These are phyloP conservation scores for Sitophilus oryzae DNA, from an alignment of 1,140 invertebrate genomes.

Conservation along the genomic window DNA sequence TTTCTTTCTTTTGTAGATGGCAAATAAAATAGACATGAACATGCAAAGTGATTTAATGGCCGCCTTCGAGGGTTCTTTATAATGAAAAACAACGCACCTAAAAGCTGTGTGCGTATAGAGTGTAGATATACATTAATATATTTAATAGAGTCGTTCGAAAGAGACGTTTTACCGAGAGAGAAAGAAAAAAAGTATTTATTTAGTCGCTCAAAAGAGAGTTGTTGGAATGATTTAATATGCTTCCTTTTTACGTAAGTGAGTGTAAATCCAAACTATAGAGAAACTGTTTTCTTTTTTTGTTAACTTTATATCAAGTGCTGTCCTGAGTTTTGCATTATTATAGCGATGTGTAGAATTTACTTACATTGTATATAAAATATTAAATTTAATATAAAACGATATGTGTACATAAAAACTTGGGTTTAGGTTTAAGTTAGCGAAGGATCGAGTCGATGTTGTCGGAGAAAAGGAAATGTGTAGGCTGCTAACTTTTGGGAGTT, in stretches of 20 bases:
- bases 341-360: neutral
- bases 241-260: neutral
- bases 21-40: slow-evolving; percentile 95
- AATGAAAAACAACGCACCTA: slow-evolving; percentile 39
- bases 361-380: neutral
- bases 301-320: neutral
- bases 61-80: slow-evolving; percentile 91
- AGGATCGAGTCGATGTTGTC: too few relatives aligned
- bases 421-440: neutral
- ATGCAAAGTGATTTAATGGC: slow-evolving; percentile 97
- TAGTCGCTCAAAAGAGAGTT: slow-evolving; percentile 22
- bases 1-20: slow-evolving; percentile 66
- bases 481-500: too few relatives aligned
- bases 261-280: neutral
- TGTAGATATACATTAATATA: slow-evolving; percentile 5
- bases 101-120: neutral
- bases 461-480: neutral
- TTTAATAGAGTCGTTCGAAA: slow-evolving; percentile 5
- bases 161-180: slow-evolving; percentile 1
- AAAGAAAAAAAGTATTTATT: slow-evolving; percentile 26
- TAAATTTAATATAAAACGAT: neutral
- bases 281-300: neutral
- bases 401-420: neutral
- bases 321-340: neutral
- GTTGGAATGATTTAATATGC: neutral